Base-by-base conservation (phyloP, 2,888 invertebrate species). In the Chloromyia formosa region DNA sequence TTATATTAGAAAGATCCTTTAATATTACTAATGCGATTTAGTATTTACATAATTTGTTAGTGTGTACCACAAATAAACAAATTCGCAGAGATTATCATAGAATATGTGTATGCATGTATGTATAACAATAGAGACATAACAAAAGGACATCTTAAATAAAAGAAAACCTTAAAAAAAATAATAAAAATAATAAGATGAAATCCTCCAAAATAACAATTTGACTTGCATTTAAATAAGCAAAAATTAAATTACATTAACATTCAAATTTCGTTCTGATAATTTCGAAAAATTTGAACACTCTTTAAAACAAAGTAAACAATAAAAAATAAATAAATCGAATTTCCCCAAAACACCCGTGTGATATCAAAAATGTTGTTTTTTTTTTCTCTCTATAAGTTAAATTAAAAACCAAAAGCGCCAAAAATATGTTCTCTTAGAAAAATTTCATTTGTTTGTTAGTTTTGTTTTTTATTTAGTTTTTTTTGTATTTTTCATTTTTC, bases 51-150 rank as follows among this genome's bases (percentile, higher is more conserved):
- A 71, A 49, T 53, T 53, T 54, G 71, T 71, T 71, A 71, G 71
- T 71, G 71, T 71, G 58, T 71, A 58, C 58, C 56, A 49, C 58
- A 71, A 69, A 69, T 71, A 42, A 71, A 71, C 58, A 71, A 71
- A 71, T 71, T 58, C 58, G 71, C 71, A 35, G 42, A 71, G 40
- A 56, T 49, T n/a, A 56, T 56, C 35, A 12, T 58, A 56, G 35
- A 71, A 22, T 49, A 49, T 35, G 27, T 35, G 27, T 35, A 35
- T 35, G 27, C 27, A 35, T 53, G 53, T 16, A 53, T 16, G 14
- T 56, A 9, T 18, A 56, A 56, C n/a, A 20, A 56, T 18, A 18
- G 18, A n/a, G 7, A 56, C n/a, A 56, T 14, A 53, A 53, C 22
- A 56, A 14, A 56, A 56, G 7, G 7, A 35, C 7, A 7, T 35